Evolutionary conservation across 1,140 invertebrate genomes (phyloP).

Genomic region (Oscheius sp.): DNA sequence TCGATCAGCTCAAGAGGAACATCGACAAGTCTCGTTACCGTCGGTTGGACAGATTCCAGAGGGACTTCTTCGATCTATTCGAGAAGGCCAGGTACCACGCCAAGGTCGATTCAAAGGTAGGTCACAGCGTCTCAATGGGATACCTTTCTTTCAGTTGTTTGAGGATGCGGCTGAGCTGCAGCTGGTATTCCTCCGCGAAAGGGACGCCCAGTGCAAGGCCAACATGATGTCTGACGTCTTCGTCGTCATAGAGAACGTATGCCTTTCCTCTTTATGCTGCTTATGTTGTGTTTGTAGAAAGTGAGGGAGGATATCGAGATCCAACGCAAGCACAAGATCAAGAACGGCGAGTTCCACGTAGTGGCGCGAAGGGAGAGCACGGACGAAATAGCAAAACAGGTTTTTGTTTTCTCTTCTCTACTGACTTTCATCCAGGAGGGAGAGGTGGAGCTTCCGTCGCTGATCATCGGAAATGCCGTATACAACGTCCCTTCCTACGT

Average conservation of each 20-base stretch:
- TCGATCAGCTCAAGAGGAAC: conserved; percentile 66
- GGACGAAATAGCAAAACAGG: conserved; percentile 33
- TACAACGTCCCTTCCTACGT: conserved; percentile 84
- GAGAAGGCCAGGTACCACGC: conserved; percentile 81
- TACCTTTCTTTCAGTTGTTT: conserved; percentile 72
- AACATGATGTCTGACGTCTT: conserved; percentile 82
- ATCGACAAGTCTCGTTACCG: conserved; percentile 76
- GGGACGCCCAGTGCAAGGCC: conserved; percentile 66
- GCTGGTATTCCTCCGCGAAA: conserved; percentile 77
- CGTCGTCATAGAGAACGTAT: conserved; percentile 69
- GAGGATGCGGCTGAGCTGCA: conserved; percentile 92
- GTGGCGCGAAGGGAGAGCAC: conserved; percentile 13
- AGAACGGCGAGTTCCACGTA: conserved; percentile 20
- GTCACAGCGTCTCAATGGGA: background rate
- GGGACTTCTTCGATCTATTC: conserved; percentile 89
- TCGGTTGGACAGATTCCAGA: conserved; percentile 88
- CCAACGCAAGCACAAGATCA: conserved; percentile 68
- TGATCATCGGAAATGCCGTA: conserved; percentile 73
- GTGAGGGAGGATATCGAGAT: conserved; percentile 31
- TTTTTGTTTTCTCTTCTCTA: background rate
- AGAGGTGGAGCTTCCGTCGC: conserved; percentile 58
- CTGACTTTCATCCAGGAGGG: conserved; percentile 28
- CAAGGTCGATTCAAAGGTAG: conserved; percentile 74
- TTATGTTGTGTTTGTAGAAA: conserved; percentile 20
- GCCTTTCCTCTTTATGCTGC: background rate